Percentiles rank a stretch among this genome's conserved stretches.
phyloP scores from a whole-genome alignment of 2,113 vertebrate species.

The Prolemur simus region DNA sequence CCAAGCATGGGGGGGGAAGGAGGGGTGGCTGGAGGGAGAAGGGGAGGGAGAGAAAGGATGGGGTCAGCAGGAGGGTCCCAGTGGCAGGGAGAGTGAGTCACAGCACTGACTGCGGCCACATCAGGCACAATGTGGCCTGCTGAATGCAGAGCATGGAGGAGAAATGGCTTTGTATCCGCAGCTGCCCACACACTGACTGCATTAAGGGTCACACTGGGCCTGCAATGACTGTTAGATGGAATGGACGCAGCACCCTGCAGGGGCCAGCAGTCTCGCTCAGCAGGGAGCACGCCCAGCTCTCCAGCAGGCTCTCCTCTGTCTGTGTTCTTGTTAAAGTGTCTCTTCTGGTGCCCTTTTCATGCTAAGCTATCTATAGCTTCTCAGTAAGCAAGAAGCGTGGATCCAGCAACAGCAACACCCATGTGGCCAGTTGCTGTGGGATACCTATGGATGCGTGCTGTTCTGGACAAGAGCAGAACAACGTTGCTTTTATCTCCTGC shows the following conservation, averaged over 20 bases:
- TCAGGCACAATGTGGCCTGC: background rate
- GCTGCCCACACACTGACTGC: background rate
- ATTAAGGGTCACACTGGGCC: background rate
- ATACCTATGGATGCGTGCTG: constrained; percentile 63
- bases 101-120: background rate
- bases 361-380: background rate
- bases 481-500: constrained; percentile 67
- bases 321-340: background rate
- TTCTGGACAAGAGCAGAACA: constrained; percentile 49
- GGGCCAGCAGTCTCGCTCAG: background rate
- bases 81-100: too few species aligned
- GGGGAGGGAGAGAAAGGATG: rapidly evolving
- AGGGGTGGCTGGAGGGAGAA: rapidly evolving
- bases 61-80: rapidly evolving
- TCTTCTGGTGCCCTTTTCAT: background rate
- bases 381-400: background rate
- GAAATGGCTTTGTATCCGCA: background rate
- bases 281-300: background rate
- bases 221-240: constrained; percentile 8
- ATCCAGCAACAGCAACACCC: background rate
- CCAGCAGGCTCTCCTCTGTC: background rate
- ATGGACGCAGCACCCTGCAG: background rate
- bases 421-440: constrained; percentile 26
- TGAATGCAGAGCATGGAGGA: background rate
- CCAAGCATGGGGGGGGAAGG: too few species aligned